Base-by-base conservation (phyloP, 2,113 vertebrate genomes). In the Lasiurus borealis region DNA sequence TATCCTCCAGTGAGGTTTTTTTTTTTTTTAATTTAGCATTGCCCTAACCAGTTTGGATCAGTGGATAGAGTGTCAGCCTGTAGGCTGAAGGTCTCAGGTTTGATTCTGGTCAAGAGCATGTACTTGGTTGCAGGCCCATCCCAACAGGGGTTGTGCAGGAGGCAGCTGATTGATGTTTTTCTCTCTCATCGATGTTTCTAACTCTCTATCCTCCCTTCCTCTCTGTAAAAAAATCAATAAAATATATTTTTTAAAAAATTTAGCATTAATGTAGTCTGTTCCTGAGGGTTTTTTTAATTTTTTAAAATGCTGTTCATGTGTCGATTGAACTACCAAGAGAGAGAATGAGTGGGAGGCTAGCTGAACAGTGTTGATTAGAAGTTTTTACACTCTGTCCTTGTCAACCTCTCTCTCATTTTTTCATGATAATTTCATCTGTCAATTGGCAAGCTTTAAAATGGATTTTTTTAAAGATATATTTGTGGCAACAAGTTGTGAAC, bases 391-490 rank as follows among this genome's bases (percentile, higher is more conserved):
- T 71, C 72, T 85, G 52, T 82, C 81, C 68, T 88, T 82, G 71
- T 72, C 54, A 94, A 64, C 73, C 62, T 85, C 66, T 13, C 50
- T 90, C 48, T 86, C 31, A 50, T 25, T 91, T 89, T 89, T 84
- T 95, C 13, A 27, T 81, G 62, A 48, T 68, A 83, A 73, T 71
- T 83, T 90, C 78, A n/a, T 78, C 66, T 87, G 86, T 91, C 57
- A 81, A 76, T 6, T 96, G 93, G 54, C 64, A 97, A 89, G 44
- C 44, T 80, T 69, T 59, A 85, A 88, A 76, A 94, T 10, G 40
- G 68, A 50, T 68, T 69, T 76, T 90, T 87, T 16, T 8, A 11
- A 59, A 88, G 29, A 8, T 68, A 50, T 50, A 50, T 76, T 69
- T 86, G 21, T 59, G 64, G 27, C 83, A 69, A 96, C 91, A 97